Evolutionary conservation across 1,140 invertebrate genomes (phyloP), one percentile per base, ranked within the genome.

Genomic region (Vollenhovia emeryi): DNA sequence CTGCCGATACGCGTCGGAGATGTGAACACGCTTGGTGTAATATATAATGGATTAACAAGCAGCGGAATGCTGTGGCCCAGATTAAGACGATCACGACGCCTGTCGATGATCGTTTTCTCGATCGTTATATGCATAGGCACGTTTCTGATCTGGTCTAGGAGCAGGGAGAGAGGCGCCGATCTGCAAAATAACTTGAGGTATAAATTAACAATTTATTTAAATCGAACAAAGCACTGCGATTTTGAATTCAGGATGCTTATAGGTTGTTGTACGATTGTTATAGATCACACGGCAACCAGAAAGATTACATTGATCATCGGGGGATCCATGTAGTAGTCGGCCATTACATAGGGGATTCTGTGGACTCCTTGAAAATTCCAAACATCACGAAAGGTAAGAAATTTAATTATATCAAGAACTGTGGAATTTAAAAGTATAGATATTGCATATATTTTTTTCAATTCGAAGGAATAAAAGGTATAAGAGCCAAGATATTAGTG

Each of bases 281-380:
- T 24, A 91, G 78, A 82, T 82, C 27, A 78, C 57, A 64, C 90
- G 9, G 91, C 93, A 45, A 96, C 87, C 96, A 97, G 92, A 95
- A 95, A 88, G 96, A 97, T 90, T 97, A 97, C 92, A 95, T 97
- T 40, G 97, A 98, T 94, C 96, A 96, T 66, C 96, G 95, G 91
- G 97, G 97, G 43, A 96, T 97, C 92, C 96, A 96, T 89, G 97
- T 98, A 6, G 96, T 98, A 33, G 97, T 98, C 30, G 98, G 97
- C 2, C 97, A 98, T 94, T 98, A 98, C 94, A 96, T 98, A 87
- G 97, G 97, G 13, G 97, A 97, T 85, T 95, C 95, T 84, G 93
- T 95, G 86, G 96, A 95, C 86, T 94, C 95, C 74, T 89, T 95
- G 24, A 95, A 95, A 85, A 93, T 93, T 84, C 96, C 96, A 2